These are phyloP conservation scores for Nothoprocta pentlandii DNA, from an alignment of 2,113 vertebrate genomes.

Conservation along the genomic window DNA sequence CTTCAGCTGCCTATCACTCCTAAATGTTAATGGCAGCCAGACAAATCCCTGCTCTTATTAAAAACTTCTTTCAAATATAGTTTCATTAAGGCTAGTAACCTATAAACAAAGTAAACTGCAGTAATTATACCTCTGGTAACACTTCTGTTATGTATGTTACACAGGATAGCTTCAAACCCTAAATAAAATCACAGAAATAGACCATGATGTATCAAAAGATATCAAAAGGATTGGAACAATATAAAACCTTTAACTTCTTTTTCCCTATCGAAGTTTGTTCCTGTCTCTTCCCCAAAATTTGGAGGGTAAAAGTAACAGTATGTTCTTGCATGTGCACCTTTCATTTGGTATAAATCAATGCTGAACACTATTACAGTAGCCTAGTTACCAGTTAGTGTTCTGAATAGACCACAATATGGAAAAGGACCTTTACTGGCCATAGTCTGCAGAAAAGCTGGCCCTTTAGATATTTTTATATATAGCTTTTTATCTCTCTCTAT, in stretches of 20 bases:
- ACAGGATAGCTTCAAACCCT: background rate
- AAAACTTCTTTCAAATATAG: background rate
- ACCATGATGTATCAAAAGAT: background rate
- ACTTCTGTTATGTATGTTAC: background rate
- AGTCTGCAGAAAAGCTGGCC: background rate
- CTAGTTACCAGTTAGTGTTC: background rate
- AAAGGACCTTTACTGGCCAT: background rate
- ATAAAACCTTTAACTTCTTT: background rate
- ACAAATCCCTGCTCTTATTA: background rate
- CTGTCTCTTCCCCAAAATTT: background rate
- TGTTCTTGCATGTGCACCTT: background rate
- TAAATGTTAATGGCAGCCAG: background rate
- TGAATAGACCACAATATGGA: background rate
- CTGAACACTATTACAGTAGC: background rate
- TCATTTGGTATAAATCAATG: background rate
- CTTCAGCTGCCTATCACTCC: background rate
- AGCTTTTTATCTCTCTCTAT: background rate
- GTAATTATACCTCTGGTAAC: background rate
- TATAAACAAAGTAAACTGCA: background rate
- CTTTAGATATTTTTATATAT: background rate
- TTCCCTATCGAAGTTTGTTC: background rate
- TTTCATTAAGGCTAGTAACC: background rate
- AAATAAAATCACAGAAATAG: background rate
- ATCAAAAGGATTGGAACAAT: background rate
- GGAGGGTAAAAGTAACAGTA: rapidly evolving